Percentiles rank a stretch among this genome's conserved stretches.
These are phyloP conservation scores for Hipparchia semele DNA, from an alignment of 2,888 invertebrate genomes.

Conservation along the genomic window DNA sequence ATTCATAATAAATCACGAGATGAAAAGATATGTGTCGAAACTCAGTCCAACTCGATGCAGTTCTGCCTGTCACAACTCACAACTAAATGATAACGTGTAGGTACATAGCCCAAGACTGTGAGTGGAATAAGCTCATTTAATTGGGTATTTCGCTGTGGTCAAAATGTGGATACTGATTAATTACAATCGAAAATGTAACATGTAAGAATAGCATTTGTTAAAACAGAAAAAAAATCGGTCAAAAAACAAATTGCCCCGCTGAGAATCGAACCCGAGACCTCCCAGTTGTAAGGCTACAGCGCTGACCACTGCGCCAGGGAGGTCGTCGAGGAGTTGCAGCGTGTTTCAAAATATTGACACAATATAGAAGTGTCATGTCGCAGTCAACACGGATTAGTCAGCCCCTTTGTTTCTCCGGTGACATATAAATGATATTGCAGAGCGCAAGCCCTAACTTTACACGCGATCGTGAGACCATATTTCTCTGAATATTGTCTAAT, in stretches of 20 bases:
- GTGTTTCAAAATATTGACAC: conserved; percentile 44
- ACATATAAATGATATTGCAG: neutral
- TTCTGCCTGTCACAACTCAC: conserved; percentile 39
- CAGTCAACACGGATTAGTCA: conserved; percentile 35
- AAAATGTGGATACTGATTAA: no score
- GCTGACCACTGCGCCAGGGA: no score
- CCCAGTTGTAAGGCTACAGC: no score
- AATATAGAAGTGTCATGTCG: conserved; percentile 32
- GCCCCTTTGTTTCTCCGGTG: conserved; percentile 30
- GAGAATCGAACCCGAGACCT: no score
- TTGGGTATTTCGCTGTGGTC: no score
- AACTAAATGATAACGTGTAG: conserved; percentile 40
- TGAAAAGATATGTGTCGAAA: conserved; percentile 43
- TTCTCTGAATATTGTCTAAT: conserved; percentile 1
- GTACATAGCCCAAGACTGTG: no score
- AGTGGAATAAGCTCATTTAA: no score
- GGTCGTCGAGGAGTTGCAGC: neutral
- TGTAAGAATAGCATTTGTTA: no score
- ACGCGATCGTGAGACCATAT: conserved; percentile 2
- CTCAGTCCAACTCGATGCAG: conserved; percentile 10
- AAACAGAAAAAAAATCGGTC: no score
- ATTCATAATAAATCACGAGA: conserved; percentile 41
- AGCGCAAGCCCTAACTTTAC: neutral
- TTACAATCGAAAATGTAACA: no score
- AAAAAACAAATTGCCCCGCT: no score